Percentiles rank a stretch among this genome's conserved stretches.
Evolutionary conservation across 2,113 vertebrate genomes (phyloP).

Genomic region (Pomatostomus ruficeps): DNA sequence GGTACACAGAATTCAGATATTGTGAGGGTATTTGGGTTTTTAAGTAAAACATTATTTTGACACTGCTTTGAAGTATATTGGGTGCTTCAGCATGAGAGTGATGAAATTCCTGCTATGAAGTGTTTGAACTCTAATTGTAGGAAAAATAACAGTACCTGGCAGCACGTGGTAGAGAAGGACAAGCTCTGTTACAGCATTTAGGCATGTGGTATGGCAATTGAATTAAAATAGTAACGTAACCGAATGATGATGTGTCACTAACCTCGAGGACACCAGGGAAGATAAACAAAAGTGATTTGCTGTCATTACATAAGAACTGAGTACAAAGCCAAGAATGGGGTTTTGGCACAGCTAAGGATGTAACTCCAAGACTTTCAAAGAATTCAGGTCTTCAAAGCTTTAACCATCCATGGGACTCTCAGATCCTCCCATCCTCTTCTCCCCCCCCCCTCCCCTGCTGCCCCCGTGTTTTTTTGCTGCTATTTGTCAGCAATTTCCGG

Average conservation of each 20-base stretch:
- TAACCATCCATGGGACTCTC: background rate
- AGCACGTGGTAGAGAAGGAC: background rate
- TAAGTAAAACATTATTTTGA: background rate
- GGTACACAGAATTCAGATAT: background rate
- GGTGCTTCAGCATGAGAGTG: background rate
- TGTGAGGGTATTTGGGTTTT: background rate
- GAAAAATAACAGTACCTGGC: background rate
- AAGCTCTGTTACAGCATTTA: background rate
- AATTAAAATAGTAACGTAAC: constrained; percentile 10
- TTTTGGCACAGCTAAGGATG: background rate
- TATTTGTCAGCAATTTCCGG: background rate
- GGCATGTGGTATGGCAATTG: background rate
- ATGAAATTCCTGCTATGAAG: background rate
- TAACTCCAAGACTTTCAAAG: background rate
- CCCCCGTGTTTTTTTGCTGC: background rate
- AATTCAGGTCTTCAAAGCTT: background rate
- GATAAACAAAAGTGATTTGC: background rate
- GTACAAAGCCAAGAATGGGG: background rate
- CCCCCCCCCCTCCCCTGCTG: rapidly evolving
- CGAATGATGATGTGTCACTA: constrained; percentile 30
- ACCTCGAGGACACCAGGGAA: background rate
- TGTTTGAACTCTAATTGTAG: background rate
- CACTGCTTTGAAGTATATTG: background rate
- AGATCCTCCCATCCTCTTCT: background rate
- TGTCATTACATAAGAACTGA: constrained; percentile 22